A percentile compares a stretch with the other conserved stretches of the same genome.
phyloP scores from a whole-genome alignment of 2,888 invertebrate genomes.

The Trypoxylon attenuatum region DNA sequence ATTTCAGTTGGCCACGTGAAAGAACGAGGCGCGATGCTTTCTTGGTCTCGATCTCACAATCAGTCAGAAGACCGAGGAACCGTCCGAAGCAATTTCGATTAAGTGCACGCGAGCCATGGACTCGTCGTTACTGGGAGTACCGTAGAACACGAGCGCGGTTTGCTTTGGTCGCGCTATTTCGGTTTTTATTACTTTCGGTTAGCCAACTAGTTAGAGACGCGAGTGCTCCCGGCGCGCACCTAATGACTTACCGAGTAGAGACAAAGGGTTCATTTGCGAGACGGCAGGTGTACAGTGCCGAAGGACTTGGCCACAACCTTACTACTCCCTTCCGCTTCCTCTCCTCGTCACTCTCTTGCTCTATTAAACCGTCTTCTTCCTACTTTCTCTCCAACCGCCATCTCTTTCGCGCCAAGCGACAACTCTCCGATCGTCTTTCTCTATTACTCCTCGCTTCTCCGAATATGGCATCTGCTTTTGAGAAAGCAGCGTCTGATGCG shows the following conservation, averaged over 20 bases:
- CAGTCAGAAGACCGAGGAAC: too few relatives aligned
- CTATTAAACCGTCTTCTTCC: not conserved
- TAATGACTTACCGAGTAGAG: slow-evolving; percentile 62
- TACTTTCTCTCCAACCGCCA: slow-evolving; percentile 1
- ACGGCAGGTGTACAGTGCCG: slow-evolving; percentile 57
- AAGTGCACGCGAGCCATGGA: slow-evolving; percentile 26
- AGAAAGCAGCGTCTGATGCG: slow-evolving; percentile 19
- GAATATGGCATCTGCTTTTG: slow-evolving; percentile 29
- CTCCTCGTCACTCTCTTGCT: not conserved
- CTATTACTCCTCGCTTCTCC: slow-evolving; percentile 2
- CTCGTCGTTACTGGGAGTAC: slow-evolving; percentile 39
- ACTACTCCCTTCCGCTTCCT: slow-evolving; percentile 24
- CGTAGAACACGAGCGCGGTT: slow-evolving; percentile 30
- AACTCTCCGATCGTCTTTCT: too few relatives aligned
- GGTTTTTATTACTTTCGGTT: slow-evolving; percentile 55
- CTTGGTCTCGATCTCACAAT: too few relatives aligned
- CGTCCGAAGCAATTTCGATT: slow-evolving; percentile 46
- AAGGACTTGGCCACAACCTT: slow-evolving; percentile 39
- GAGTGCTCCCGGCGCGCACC: slow-evolving; percentile 49
- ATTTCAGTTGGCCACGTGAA: too few relatives aligned
- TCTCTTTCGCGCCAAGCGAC: slow-evolving; percentile 19
- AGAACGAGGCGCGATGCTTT: too few relatives aligned
- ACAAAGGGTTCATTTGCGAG: slow-evolving; percentile 64
- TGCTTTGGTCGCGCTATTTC: slow-evolving; percentile 46
- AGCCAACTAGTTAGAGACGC: slow-evolving; percentile 52